A percentile compares a stretch with the other conserved stretches of the same genome.
phyloP scores from a whole-genome alignment of 1,140 invertebrate species.

The Trigoniulus corallinus region DNA sequence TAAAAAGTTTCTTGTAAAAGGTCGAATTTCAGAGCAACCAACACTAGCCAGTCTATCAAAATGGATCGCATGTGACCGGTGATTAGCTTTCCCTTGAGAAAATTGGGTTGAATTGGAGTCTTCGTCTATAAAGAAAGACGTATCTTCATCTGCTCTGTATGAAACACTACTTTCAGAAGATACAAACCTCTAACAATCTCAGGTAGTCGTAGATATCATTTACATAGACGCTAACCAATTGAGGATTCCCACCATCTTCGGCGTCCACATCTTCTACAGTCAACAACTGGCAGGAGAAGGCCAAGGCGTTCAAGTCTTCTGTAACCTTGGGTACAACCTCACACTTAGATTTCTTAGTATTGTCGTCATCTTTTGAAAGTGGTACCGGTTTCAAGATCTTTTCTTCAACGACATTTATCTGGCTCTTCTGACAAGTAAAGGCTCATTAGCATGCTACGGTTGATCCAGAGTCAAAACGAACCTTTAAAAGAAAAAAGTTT shows the following conservation, averaged over 20 bases:
- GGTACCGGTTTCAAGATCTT: too few relatives aligned
- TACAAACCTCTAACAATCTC: constrained; percentile 41
- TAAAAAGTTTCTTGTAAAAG: constrained; percentile 81
- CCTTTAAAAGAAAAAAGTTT: too few relatives aligned
- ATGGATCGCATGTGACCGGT: constrained; percentile 72
- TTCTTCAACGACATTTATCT: too few relatives aligned
- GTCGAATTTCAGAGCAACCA: constrained; percentile 76
- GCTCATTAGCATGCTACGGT: too few relatives aligned
- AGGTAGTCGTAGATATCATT: constrained; percentile 73
- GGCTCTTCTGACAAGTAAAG: too few relatives aligned
- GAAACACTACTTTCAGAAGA: not conserved
- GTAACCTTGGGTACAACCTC: too few relatives aligned
- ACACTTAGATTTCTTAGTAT: too few relatives aligned
- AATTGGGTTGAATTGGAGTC: constrained; percentile 36
- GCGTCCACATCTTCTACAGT: constrained; percentile 49
- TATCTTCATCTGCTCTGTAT: too few relatives aligned
- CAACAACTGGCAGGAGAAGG: constrained; percentile 14
- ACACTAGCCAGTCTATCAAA: constrained; percentile 83
- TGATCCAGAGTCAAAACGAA: too few relatives aligned
- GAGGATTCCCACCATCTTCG: constrained; percentile 51
- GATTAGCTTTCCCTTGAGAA: constrained; percentile 44
- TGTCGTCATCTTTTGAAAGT: too few relatives aligned
- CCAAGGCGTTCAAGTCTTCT: too few relatives aligned
- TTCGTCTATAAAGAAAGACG: too few relatives aligned
- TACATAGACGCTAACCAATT: constrained; percentile 61